These are phyloP conservation scores for Peromyscus melanophrys DNA, from an alignment of 2,797 vertebrate species.

Conservation along the genomic window DNA sequence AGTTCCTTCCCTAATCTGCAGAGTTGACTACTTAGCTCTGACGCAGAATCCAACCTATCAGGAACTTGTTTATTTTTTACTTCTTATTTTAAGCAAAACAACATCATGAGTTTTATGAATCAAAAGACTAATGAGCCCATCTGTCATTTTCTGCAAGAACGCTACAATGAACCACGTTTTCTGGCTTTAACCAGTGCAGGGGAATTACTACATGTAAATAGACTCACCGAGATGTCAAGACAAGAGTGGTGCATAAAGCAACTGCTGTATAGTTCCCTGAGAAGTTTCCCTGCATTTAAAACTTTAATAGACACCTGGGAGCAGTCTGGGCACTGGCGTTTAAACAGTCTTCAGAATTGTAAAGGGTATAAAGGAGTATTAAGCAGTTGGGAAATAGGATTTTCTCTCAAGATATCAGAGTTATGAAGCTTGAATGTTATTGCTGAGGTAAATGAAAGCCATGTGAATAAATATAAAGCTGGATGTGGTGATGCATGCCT, in stretches of 20 bases:
- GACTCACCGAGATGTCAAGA: slow-evolving; percentile 73
- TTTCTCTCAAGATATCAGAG: slow-evolving; percentile 23
- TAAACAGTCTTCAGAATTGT: slow-evolving; percentile 45
- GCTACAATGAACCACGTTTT: slow-evolving; percentile 71
- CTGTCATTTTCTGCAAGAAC: slow-evolving; percentile 79
- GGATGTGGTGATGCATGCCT: not conserved
- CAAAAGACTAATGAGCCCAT: slow-evolving; percentile 80
- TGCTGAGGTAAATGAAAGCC: slow-evolving; percentile 6
- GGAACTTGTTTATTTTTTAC: slow-evolving; percentile 67
- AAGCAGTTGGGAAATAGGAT: slow-evolving; percentile 16
- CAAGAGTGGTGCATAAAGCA: slow-evolving; percentile 28
- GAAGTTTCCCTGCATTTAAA: slow-evolving; percentile 13
- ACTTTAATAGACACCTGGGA: slow-evolving; percentile 51
- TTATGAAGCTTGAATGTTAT: slow-evolving; percentile 33
- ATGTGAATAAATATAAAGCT: slow-evolving; percentile 11
- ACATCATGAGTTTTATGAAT: slow-evolving; percentile 78
- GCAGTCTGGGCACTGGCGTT: not conserved
- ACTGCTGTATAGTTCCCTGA: not conserved
- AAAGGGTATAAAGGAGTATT: not conserved
- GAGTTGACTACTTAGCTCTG: slow-evolving; percentile 63
- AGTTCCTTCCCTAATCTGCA: slow-evolving; percentile 25
- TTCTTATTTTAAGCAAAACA: slow-evolving; percentile 76
- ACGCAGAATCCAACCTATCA: slow-evolving; percentile 77
- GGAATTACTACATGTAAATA: slow-evolving; percentile 78
- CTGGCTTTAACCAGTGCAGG: slow-evolving; percentile 68